These are phyloP conservation scores for Porphyrio hochstetteri DNA, from an alignment of 2,113 vertebrate species.

Conservation along the genomic window DNA sequence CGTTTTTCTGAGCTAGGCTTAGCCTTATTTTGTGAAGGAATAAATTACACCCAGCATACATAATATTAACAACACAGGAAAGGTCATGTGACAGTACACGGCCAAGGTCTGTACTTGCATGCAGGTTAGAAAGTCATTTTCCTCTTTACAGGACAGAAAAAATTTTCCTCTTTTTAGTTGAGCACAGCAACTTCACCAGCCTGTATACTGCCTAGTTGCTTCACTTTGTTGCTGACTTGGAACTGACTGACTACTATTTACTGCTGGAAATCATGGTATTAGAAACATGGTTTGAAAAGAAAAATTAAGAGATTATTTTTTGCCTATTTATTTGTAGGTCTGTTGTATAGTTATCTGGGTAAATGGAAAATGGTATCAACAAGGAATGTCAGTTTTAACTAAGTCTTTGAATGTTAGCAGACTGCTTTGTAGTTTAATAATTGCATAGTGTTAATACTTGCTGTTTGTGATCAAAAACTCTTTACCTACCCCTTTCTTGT, in stretches of 20 bases:
- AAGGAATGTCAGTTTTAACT: background rate
- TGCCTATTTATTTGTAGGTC: background rate
- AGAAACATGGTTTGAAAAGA: background rate
- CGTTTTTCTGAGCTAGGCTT: background rate
- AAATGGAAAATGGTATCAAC: background rate
- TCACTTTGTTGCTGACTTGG: background rate
- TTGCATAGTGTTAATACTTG: conserved; percentile 8
- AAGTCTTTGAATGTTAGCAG: background rate
- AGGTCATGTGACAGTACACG: background rate
- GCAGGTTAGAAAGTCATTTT: background rate
- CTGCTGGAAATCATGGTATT: background rate
- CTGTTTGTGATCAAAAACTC: background rate
- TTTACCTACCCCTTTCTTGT: background rate
- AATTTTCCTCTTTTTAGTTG: too few species aligned
- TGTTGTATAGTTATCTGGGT: background rate
- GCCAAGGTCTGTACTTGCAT: background rate
- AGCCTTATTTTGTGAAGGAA: background rate
- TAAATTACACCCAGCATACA: background rate
- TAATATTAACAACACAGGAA: background rate
- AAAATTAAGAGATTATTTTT: background rate
- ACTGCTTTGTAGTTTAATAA: conserved; percentile 32
- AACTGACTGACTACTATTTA: background rate
- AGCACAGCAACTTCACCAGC: background rate
- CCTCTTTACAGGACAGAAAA: too few species aligned
- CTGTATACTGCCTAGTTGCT: background rate